phyloP scores from a whole-genome alignment of 2,113 vertebrate species.

The Larimichthys polyactis region DNA sequence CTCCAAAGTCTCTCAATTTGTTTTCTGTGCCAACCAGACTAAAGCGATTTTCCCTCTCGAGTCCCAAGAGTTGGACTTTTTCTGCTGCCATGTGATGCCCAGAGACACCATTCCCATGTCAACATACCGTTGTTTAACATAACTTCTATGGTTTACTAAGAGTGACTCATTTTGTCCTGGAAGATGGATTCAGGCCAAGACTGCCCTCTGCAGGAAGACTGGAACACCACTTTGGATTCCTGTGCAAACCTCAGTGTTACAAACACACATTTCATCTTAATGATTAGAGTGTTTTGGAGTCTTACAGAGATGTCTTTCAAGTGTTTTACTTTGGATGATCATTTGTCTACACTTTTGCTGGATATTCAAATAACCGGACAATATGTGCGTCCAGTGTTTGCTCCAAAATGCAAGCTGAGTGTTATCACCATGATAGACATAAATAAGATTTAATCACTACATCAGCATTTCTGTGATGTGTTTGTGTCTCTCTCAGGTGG shows the following conservation, averaged over 20 bases:
- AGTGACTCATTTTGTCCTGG: slow-evolving; percentile 54
- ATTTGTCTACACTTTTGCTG: too few relatives aligned
- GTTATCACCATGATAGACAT: not conserved
- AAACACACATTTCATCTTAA: not conserved
- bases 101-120: slow-evolving; percentile 64
- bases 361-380: too few relatives aligned
- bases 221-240: not conserved
- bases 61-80: slow-evolving; percentile 36
- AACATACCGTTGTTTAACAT: slow-evolving; percentile 64
- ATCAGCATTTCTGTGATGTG: not conserved
- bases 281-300: too few relatives aligned
- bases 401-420: not conserved
- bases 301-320: not conserved
- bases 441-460: not conserved
- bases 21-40: slow-evolving; percentile 44
- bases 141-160: slow-evolving; percentile 47
- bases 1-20: slow-evolving; percentile 3
- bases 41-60: slow-evolving; percentile 57
- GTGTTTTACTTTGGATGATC: not conserved
- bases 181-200: slow-evolving; percentile 34
- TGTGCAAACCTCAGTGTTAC: not conserved
- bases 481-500: slow-evolving; percentile 79
- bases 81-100: slow-evolving; percentile 45
- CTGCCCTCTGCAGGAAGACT: slow-evolving; percentile 70
- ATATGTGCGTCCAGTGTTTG: not conserved